A percentile compares a stretch with the other conserved stretches of the same genome.
phyloP scores from a whole-genome alignment of 2,797 vertebrate genomes.

The Cryptoblepharus egeriae region DNA sequence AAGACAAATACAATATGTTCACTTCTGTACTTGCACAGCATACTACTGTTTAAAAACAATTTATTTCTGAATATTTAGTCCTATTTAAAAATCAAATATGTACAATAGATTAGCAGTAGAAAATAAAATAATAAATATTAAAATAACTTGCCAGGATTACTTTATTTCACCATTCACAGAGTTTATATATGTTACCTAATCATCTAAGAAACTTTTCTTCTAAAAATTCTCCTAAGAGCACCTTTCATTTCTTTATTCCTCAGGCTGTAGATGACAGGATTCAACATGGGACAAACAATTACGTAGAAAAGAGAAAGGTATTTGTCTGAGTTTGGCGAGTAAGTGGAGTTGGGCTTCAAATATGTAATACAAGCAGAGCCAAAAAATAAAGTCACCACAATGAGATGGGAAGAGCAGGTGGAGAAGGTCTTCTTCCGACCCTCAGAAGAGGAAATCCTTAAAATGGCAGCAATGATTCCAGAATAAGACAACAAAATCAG shows the following conservation, averaged over 20 bases:
- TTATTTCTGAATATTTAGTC: too few species aligned
- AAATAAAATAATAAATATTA: too few species aligned
- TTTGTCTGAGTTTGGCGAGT: conserved; percentile 46
- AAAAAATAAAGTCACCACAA: conserved; percentile 50
- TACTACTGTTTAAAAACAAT: too few species aligned
- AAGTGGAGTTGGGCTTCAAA: conserved; percentile 38
- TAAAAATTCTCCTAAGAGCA: conserved; percentile 39
- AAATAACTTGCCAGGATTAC: too few species aligned
- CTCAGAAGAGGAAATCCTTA: conserved; percentile 47
- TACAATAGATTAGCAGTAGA: too few species aligned
- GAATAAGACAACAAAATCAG: conserved; percentile 39
- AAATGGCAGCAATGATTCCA: conserved; percentile 14
- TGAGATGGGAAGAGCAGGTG: conserved; percentile 49
- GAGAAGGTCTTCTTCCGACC: conserved; percentile 47
- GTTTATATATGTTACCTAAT: neutral
- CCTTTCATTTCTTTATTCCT: conserved; percentile 48
- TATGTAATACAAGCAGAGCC: conserved; percentile 50
- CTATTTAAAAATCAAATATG: too few species aligned
- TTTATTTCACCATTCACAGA: neutral
- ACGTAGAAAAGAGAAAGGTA: conserved; percentile 58
- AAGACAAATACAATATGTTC: too few species aligned
- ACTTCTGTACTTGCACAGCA: too few species aligned
- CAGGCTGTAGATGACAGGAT: conserved; percentile 53
- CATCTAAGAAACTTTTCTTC: neutral
- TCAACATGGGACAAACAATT: conserved; percentile 44